A percentile compares a stretch with the other conserved stretches of the same genome.
Conservation (phyloP, 2,797 vertebrate species). For the Pelobates cultripes region DNA sequence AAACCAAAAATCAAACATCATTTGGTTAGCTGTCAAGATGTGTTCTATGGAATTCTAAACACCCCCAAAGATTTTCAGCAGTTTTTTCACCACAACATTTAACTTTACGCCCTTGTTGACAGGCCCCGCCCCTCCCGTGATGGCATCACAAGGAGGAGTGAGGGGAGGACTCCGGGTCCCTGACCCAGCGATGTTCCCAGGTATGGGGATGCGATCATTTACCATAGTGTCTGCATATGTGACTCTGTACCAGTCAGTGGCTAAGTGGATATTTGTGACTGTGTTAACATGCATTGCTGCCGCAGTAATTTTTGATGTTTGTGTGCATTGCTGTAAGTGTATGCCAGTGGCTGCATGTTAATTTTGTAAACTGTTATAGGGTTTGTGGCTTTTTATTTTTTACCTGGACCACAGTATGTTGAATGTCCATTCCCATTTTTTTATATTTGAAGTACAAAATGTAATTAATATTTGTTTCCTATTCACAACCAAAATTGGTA, state of each 20-base stretch:
- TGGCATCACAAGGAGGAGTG: neutral
- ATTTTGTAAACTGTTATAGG: no score
- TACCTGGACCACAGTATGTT: no score
- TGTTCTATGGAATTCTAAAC: no score
- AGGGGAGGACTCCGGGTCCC: slow-evolving; percentile 7
- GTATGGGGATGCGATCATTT: neutral
- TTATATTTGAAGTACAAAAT: no score
- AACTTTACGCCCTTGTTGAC: neutral
- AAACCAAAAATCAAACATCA: no score
- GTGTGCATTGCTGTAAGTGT: neutral
- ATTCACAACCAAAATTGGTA: no score
- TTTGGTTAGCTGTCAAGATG: no score
- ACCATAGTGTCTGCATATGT: slow-evolving; percentile 1
- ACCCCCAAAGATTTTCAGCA: no score
- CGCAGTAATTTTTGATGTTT: neutral
- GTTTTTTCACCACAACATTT: neutral
- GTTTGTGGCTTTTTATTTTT: no score
- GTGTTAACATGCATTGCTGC: neutral
- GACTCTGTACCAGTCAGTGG: neutral
- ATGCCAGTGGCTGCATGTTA: neutral
- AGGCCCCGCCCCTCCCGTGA: neutral
- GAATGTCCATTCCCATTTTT: no score
- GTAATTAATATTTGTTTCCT: no score
- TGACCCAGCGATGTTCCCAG: neutral
- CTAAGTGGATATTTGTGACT: neutral